Conservation (phyloP, 2,113 vertebrate species). For the Takifugu bimaculatus region DNA sequence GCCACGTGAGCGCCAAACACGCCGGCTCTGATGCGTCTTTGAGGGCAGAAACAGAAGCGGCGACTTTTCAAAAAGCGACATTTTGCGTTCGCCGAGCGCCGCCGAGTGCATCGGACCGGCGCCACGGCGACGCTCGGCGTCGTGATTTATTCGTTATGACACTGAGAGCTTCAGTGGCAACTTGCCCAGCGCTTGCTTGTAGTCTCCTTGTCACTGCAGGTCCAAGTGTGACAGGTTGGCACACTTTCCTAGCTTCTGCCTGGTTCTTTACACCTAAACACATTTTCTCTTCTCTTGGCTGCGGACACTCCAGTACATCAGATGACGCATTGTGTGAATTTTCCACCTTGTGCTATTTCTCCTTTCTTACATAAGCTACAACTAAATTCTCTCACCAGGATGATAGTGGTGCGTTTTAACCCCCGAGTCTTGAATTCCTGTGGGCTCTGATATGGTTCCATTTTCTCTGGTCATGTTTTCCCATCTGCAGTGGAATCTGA, state of each 20-base stretch:
- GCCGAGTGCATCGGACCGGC: constrained; percentile 15
- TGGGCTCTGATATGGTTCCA: constrained; percentile 39
- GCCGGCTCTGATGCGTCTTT: constrained; percentile 8
- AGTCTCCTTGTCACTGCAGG: constrained; percentile 33
- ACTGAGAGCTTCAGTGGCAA: constrained; percentile 64
- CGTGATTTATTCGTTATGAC: constrained; percentile 57
- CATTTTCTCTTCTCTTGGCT: constrained; percentile 23
- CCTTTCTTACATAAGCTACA: too few relatives aligned
- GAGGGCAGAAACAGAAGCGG: constrained; percentile 12
- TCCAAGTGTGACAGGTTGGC: constrained; percentile 28
- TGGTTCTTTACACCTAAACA: constrained; percentile 7
- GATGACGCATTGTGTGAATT: constrained; percentile 17
- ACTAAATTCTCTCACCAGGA: too few relatives aligned
- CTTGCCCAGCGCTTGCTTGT: constrained; percentile 39
- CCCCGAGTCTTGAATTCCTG: constrained; percentile 42
- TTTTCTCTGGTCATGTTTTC: constrained; percentile 44
- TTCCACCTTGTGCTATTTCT: constrained; percentile 3
- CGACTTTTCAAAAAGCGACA: constrained; percentile 38
- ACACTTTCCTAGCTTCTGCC: constrained; percentile 12
- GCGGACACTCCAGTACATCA: constrained; percentile 5
- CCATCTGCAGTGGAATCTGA: constrained; percentile 32
- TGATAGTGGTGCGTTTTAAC: constrained; percentile 32
- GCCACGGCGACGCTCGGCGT: constrained; percentile 26
- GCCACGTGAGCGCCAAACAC: constrained; percentile 2
- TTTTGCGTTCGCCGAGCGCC: constrained; percentile 24